Base-by-base conservation (phyloP, 2,797 vertebrate genomes). In the Gephyroberyx darwinii region DNA sequence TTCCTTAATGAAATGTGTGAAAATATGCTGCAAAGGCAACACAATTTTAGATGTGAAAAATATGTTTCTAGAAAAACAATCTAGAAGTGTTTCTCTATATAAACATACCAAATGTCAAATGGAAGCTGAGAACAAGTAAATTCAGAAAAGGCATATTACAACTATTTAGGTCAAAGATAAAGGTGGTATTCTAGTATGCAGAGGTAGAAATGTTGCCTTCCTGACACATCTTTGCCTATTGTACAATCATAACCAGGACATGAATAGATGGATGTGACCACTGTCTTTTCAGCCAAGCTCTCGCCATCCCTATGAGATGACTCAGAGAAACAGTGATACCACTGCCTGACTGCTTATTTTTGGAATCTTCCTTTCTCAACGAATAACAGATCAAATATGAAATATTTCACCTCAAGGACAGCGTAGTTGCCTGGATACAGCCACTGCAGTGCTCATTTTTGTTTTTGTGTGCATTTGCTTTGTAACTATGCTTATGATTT, bases 221-320 rank as follows among this genome's bases (percentile, higher is more conserved):
- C 43, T 50, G 6, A 6, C 56, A 50, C 48, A 33, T 69, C 53
- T 64, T 47, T 33, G 54, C 14, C 54, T 31, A 14, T 48, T 60
- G 69, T 69, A 54, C 67, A 71, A 16, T 69, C 70, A 37, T 31
- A 71, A 77, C 51, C 22, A 1, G 58, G 30, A 74, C 67, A 45
- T 20, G 68, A 69, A 45, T 39, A 35, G 37, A 77, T 63, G 78
- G 65, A 87, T 64, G 72, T 30, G n/a, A 58, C 41, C 37, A 35
- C 63, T 63, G 83, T 84, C 58, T 83, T 61, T 81, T 61, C 77
- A 60, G 71, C 75, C 83, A 78, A 35, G 65, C 65, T 79, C 77
- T 76, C 74, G 30, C 58, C 30, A 54, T 77, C 64, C 7, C 51
- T 71, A 69, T 69, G 73, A 82, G 71, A 69, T 20, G 52, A 41